Evolutionary conservation across 2,797 vertebrate genomes (phyloP), one percentile per base, ranked within the genome.

Genomic region (Ataeniobius toweri): DNA sequence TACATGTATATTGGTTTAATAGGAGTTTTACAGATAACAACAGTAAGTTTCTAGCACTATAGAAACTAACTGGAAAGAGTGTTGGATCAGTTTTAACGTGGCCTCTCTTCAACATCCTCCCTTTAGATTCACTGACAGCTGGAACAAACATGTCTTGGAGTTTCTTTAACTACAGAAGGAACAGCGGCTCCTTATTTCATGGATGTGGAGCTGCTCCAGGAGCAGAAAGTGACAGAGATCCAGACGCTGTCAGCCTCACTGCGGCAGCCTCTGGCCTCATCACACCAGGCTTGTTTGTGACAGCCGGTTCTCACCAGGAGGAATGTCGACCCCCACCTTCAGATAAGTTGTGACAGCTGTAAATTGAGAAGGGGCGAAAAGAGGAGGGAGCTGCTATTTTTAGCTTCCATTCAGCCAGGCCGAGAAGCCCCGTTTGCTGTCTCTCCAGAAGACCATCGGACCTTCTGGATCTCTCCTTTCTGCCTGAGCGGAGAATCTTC

Each of bases 341-440:
- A 93, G 95, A 96, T 94, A 92, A 91, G 89, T 81, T 76, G 22
- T 83, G 92, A 94, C 95, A 96, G 95, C 94, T 96, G 95, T 87
- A 82, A 79, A 81, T 67, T 53, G 87, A 88, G 80, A 53, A 73
- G 56, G 73, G 68, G 73, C 14, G 63, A 22, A 51, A 50, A 67
- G 79, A 67, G 79, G 83, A 65, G 85, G 76, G 79, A 74, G 75
- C 46, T 63, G 78, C 92, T 96, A 96, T 95, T 95, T 95, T 88
- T 95, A 94, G 58, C 90, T 76, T 89, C 89, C 88, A 92, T 92
- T 94, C 89, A 91, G 75, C 7, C 79, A 55, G 36, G 59, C 78
- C 71, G 74, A 76, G 73, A 1, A 59, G 16, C 3, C 12, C 53
- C 13, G 53, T 55, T 24, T 55, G 53, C 53, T 55, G 6, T 65